Base-by-base conservation (phyloP, 2,113 vertebrate species). In the Bagarius yarrelli region DNA sequence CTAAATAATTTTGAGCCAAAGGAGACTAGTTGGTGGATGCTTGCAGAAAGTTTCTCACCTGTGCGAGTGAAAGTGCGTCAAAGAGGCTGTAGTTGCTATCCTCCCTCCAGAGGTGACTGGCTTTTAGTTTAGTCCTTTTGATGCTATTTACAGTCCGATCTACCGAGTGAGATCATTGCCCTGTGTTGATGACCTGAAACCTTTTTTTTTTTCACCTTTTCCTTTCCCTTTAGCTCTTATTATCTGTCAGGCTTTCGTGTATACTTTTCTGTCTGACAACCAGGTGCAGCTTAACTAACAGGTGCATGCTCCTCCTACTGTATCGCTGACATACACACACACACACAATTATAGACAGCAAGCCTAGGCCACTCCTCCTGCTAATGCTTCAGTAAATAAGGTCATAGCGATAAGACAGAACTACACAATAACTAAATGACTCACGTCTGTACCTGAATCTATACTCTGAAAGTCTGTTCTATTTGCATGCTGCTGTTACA, bases 221-320 rank as follows among this genome's bases (percentile, higher is more conserved):
- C 32, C 47, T 30, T 40, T 72, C 52, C 21, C 21, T 64, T 59
- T 72, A 34, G 76, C 23, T 69, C 67, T 76, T 47, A 74, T 25
- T 81, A 23, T 52, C 18, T 72, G 40, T 63, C 61, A 63, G 63
- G 57, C 60, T 50, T 63, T 77, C 64, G n/a, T 79, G 69, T 83
- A 63, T 60, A 67, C 60, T 59, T 61, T 76, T 83, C 36, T 50
- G 25, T 84, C 66, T 85, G 81, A 81, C 34, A 83, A 60, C 27
- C 83, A 87, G 86, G 86, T 87, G 83, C 76, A 73, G 47, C 57
- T 76, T 50, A 78, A 83, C 85, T 34, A 81, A 83, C 86, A 87
- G 86, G 86, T 87, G 79, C 57, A 61, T 4, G 59, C 81, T 81
- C 81, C 83, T 79, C 86, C 81, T 77, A 78, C 76, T 61, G 19